Evolutionary conservation across 2,888 invertebrate genomes (phyloP).

Genomic region (Lacanobia wlatinum): DNA sequence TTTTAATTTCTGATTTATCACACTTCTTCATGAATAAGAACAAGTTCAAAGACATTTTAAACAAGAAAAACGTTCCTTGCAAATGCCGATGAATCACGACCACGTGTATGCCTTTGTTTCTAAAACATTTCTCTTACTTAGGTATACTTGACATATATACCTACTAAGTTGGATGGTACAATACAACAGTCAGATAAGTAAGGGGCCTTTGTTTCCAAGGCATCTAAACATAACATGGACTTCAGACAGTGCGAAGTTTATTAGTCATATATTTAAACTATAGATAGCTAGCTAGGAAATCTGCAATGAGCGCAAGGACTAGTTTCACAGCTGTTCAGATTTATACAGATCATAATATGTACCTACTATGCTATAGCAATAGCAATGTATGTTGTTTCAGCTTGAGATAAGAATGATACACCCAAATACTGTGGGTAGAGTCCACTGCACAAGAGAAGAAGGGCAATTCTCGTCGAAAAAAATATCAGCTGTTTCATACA

Average conservation of each 20-base stretch:
- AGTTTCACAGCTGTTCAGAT: constrained; percentile 4
- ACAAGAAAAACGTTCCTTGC: background rate
- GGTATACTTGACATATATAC: constrained; percentile 3
- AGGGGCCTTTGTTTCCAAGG: constrained; percentile 45
- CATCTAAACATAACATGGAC: constrained; percentile 38
- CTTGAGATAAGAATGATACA: background rate
- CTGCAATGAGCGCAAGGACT: constrained; percentile 1
- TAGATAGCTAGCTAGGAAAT: background rate
- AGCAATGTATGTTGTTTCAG: no score
- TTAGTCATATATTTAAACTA: constrained; percentile 20
- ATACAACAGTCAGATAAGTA: constrained; percentile 36
- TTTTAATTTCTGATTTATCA: no score
- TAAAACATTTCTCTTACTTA: constrained; percentile 15
- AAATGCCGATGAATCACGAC: constrained; percentile 32
- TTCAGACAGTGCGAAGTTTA: constrained; percentile 42
- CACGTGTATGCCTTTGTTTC: constrained; percentile 22
- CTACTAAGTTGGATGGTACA: constrained; percentile 4
- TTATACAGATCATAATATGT: background rate
- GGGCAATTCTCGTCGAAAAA: no score
- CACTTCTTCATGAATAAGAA: no score
- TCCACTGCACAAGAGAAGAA: no score
- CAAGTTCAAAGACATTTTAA: no score
- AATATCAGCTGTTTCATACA: no score
- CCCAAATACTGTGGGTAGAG: no score
- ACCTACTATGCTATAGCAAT: no score